phyloP scores from a whole-genome alignment of 2,113 vertebrate species.

The Dermatemys mawii region DNA sequence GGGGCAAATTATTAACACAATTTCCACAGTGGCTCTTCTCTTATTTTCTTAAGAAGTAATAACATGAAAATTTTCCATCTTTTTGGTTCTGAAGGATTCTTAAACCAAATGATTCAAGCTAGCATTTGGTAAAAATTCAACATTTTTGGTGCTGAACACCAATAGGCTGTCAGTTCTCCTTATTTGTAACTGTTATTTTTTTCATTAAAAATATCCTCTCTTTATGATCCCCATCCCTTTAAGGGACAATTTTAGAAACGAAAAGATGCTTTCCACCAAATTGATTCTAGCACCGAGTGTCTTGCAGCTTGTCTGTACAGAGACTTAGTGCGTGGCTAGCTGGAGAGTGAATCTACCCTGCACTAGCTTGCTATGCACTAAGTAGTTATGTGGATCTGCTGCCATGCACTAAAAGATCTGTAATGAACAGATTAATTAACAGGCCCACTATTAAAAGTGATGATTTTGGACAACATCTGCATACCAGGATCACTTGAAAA shows the following conservation, averaged over 20 bases:
- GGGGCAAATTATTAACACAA: not conserved
- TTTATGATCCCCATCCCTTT: not conserved
- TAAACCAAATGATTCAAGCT: not conserved
- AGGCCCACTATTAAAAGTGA: not conserved
- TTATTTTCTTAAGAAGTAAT: not conserved
- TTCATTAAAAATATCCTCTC: not conserved
- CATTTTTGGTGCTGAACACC: not conserved
- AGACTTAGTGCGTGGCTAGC: too few relatives aligned
- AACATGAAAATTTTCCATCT: not conserved
- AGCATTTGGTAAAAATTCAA: not conserved
- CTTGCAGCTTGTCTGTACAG: too few relatives aligned
- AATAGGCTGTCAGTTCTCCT: not conserved
- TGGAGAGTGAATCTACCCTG: too few relatives aligned
- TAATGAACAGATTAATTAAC: too few relatives aligned
- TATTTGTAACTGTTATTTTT: not conserved
- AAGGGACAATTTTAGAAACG: not conserved
- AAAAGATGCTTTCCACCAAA: not conserved
- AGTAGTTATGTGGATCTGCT: too few relatives aligned
- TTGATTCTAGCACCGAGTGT: not conserved
- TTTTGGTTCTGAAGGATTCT: not conserved
- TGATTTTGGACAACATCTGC: not conserved
- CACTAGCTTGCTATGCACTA: too few relatives aligned
- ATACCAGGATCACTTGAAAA: not conserved
- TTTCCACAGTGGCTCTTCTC: not conserved
- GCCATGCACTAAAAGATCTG: too few relatives aligned